These are phyloP conservation scores for Zonitis immaculata DNA, from an alignment of 2,888 invertebrate species.

Conservation along the genomic window DNA sequence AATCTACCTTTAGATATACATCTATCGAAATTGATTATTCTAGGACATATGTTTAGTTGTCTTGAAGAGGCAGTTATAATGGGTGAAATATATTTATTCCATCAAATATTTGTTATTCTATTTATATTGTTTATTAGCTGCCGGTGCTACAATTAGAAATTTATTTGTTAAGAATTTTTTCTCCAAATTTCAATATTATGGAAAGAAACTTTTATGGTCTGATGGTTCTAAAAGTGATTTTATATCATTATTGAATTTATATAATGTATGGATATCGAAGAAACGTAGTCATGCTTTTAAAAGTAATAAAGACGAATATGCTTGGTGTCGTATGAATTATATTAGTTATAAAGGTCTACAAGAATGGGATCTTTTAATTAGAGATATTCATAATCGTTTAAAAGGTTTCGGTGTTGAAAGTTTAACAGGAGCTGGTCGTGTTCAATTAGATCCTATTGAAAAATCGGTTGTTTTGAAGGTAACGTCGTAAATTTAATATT, in stretches of 20 bases:
- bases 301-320: slow-evolving; percentile 23
- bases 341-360: slow-evolving; percentile 67
- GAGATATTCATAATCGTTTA: slow-evolving; percentile 65
- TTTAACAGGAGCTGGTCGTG: slow-evolving; percentile 47
- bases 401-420: slow-evolving; percentile 57
- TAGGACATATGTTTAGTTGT: slow-evolving; percentile 82
- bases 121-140: slow-evolving; percentile 53
- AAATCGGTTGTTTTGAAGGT: slow-evolving; percentile 64
- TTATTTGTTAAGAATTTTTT: slow-evolving; percentile 73
- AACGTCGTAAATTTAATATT: slow-evolving; percentile 4
- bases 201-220: slow-evolving; percentile 76
- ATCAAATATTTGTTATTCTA: neutral
- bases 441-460: slow-evolving; percentile 50
- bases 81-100: too few species aligned
- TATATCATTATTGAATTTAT: slow-evolving; percentile 75
- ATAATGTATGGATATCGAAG: slow-evolving; percentile 63
- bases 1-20: slow-evolving; percentile 77
- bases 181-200: slow-evolving; percentile 64
- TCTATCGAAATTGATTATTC: slow-evolving; percentile 74
- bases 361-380: slow-evolving; percentile 67
- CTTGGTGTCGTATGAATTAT: slow-evolving; percentile 67
- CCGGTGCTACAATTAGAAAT: slow-evolving; percentile 75
- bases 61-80: slow-evolving; percentile 83
- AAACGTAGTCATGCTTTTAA: slow-evolving; percentile 33
- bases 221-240: slow-evolving; percentile 80